Evolutionary conservation across 2,888 invertebrate species (phyloP), one percentile per base, ranked within the genome.

Genomic region (Brachyptera putata): DNA sequence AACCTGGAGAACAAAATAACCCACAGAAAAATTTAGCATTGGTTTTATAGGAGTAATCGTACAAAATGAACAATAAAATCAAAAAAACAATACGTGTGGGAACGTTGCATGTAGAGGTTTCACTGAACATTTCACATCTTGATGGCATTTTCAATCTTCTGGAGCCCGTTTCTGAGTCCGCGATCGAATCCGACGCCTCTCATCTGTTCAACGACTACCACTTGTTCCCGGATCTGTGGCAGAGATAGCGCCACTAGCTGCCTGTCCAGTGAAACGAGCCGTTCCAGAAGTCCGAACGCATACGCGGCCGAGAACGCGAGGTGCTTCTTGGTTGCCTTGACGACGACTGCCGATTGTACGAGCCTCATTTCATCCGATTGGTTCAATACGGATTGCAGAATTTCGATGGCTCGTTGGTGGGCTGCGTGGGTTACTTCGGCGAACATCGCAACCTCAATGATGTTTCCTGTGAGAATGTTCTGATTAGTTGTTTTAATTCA

Each of bases 401-500:
- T 9, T 9, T 34, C 53, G 11, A 34, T 16, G 13, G 36, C 53
- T 1, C 18, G 14, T 3, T 14, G 36, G 21, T 53, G 53, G 9
- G 34, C 53, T 13, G 18, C 13, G 21, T 36, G 16, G 3, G 36
- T 22, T 3, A 5, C 34, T 2, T 18, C n/a, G 34, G 53, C 34
- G 53, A 53, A 53, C 53, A 36, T 53, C 13, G 24, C 36, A 2
- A 53, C 36, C 16, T 53, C 53, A 13, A 53, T 3, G 11, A 53
- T n/a, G n/a, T n/a, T n/a, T n/a, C n/a, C n/a, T n/a, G n/a, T n/a
- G n/a, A n/a, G n/a, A n/a, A n/a, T n/a, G n/a, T n/a, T n/a, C n/a
- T n/a, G n/a, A n/a, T n/a, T n/a, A n/a, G n/a, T n/a, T n/a, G n/a
- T n/a, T n/a, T n/a, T n/a, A n/a, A n/a, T n/a, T n/a, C n/a, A n/a